These are phyloP conservation scores for Heteractis magnifica DNA, from an alignment of 92 coral and sea anemone species.

Conservation along the genomic window DNA sequence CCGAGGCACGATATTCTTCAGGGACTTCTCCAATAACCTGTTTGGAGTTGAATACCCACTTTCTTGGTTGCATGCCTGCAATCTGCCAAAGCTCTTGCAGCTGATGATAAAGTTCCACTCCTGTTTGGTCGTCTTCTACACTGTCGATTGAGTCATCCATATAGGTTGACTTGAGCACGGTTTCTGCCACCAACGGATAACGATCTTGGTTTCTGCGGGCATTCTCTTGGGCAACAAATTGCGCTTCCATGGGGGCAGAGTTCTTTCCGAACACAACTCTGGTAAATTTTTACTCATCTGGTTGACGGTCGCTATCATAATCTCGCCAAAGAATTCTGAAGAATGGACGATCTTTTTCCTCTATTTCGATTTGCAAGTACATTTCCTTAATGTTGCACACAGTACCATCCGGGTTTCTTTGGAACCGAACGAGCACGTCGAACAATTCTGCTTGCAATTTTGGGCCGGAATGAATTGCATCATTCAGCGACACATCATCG, in stretches of 20 bases:
- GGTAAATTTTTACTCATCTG: slow-evolving; percentile 41
- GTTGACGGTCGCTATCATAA: slow-evolving; percentile 24
- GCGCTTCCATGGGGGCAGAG: slow-evolving; percentile 40
- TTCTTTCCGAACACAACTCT: slow-evolving; percentile 56
- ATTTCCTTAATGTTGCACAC: slow-evolving; percentile 53
- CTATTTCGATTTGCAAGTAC: slow-evolving; percentile 48
- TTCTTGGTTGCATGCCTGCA: slow-evolving; percentile 55
- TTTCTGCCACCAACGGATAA: slow-evolving; percentile 58
- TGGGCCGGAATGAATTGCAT: slow-evolving; percentile 59
- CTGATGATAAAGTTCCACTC: slow-evolving; percentile 43
- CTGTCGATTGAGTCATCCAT: slow-evolving; percentile 61
- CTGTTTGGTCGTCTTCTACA: slow-evolving; percentile 11
- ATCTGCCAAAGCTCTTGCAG: slow-evolving; percentile 16
- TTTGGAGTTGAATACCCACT: slow-evolving; percentile 54
- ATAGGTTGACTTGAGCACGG: slow-evolving; percentile 51
- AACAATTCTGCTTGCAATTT: slow-evolving; percentile 53
- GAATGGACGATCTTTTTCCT: slow-evolving; percentile 37
- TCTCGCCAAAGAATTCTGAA: slow-evolving; percentile 48
- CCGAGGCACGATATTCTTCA: slow-evolving; percentile 31
- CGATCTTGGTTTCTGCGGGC: slow-evolving; percentile 36
- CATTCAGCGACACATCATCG: slow-evolving; percentile 34
- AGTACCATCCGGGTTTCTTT: slow-evolving; percentile 43
- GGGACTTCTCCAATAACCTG: slow-evolving; percentile 35
- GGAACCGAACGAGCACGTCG: slow-evolving; percentile 56
- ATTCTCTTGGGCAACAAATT: slow-evolving; percentile 62